Percentiles rank a stretch among this genome's conserved stretches.
Conservation (phyloP, 2,888 invertebrate species). For the Amiota minor region DNA sequence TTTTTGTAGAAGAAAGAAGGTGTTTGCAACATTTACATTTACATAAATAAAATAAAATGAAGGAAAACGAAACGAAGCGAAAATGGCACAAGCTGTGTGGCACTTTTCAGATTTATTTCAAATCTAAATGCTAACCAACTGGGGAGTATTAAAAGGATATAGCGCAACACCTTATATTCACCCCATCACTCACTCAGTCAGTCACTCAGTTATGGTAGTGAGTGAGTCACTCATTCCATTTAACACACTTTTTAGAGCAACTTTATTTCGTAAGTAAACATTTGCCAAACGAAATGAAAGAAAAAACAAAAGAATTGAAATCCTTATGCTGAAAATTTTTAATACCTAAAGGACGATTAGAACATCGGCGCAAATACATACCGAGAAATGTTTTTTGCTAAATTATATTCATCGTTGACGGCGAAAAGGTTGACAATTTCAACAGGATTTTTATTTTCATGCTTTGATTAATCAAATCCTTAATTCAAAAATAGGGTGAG, state of each 20-base stretch:
- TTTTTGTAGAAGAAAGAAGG: not conserved
- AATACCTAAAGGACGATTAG: too few species aligned
- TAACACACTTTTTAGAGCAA: too few species aligned
- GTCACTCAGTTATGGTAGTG: not conserved
- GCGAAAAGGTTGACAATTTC: constrained; percentile 18
- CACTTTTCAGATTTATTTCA: constrained; percentile 25
- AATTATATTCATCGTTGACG: constrained; percentile 4
- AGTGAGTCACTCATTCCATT: not conserved
- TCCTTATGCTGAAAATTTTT: not conserved
- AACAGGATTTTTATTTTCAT: constrained; percentile 2
- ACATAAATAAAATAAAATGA: constrained; percentile 11
- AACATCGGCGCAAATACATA: too few species aligned
- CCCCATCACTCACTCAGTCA: too few species aligned
- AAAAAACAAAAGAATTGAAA: not conserved
- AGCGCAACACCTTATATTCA: too few species aligned
- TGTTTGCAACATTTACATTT: constrained; percentile 22
- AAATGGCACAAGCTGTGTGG: constrained; percentile 6
- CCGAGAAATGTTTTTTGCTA: not conserved
- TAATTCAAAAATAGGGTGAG: too few species aligned
- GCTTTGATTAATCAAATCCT: constrained; percentile 11
- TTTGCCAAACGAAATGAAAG: constrained; percentile 1
- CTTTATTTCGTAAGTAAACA: constrained; percentile 9
- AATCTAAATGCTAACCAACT: not conserved
- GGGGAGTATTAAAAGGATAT: not conserved
- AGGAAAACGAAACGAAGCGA: not conserved